Base-by-base conservation (phyloP, 2,888 invertebrate species). In the Myopa tessellatipennis region DNA sequence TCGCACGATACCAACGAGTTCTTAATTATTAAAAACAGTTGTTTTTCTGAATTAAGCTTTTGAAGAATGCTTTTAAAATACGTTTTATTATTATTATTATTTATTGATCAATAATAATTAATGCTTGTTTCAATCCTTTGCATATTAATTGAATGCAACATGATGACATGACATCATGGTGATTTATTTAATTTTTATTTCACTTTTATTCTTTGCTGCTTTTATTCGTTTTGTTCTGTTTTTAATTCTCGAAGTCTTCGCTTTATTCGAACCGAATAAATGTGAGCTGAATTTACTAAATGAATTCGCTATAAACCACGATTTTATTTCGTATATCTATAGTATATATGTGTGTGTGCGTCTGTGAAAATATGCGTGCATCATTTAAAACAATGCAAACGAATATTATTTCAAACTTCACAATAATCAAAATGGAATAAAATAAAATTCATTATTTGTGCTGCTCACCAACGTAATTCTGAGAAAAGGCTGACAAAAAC, bases 371-470 rank as follows among this genome's bases (percentile, higher is more conserved):
- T 40, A 2, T 26, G 16, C 38, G 63, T 74, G 63, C 36, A n/a
- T 18, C 69, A 60, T 75, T 58, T 38, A 69, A 63, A 69, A 67
- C 75, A 74, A 74, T 68, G 68, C 75, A 69, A 58, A 75, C 6
- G 69, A 69, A 75, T 75, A 69, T 45, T 60, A 69, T 69, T 75
- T 60, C 60, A 75, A 67, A 34, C 12, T 58, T 69, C 18, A 68
- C 58, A 75, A 63, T 45, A 63, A 74, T 63, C 74, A 14, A 63
- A 75, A 26, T 69, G 60, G 60, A 75, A 69, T 75, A 69, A 69
- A 75, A 75, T 75, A 68, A 74, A 68, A 75, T 75, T 58, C 69
- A 69, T 75, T 75, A 58, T 75, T 58, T 34, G 58, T 34, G 38
- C 55, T 67, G 55, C 52, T 74, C 55, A 38, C 26, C 45, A 45